Evolutionary conservation across 2,888 invertebrate genomes (phyloP).

Genomic region (Parnassius smintheus): DNA sequence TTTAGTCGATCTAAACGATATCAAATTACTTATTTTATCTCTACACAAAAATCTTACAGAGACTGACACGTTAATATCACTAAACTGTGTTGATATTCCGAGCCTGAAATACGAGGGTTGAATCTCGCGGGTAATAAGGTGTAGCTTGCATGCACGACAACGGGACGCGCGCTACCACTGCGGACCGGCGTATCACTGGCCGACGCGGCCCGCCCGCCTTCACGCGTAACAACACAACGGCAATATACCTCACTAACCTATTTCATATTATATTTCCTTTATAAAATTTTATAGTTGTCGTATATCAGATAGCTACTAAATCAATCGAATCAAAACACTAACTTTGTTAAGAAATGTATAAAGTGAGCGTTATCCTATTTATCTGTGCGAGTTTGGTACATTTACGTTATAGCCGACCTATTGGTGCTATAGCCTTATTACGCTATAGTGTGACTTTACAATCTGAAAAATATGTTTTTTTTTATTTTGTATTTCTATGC

Average conservation of each 20-base stretch:
- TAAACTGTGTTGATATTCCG: conserved; percentile 6
- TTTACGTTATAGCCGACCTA: too few relatives aligned
- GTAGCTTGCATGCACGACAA: conserved; percentile 33
- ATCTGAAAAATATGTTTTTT: too few relatives aligned
- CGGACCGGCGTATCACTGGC: conserved; percentile 65
- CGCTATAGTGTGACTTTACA: too few relatives aligned
- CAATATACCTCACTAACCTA: conserved; percentile 39
- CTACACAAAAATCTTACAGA: conserved; percentile 6
- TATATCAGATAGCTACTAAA: background rate
- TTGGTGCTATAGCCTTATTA: too few relatives aligned
- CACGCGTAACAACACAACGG: conserved; percentile 51
- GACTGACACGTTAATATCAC: conserved; percentile 11
- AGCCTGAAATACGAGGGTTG: background rate
- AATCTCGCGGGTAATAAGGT: conserved; percentile 34
- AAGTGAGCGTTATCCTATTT: background rate
- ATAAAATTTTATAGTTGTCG: conserved; percentile 18
- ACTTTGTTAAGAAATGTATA: conserved; percentile 6
- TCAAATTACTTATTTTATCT: background rate
- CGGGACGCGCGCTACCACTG: conserved; percentile 59
- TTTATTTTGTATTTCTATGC: too few relatives aligned
- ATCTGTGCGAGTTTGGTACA: too few relatives aligned
- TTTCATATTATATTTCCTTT: conserved; percentile 23
- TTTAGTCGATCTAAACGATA: background rate
- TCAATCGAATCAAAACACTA: conserved; percentile 3
- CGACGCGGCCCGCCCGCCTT: conserved; percentile 45